Evolutionary conservation across 2,797 vertebrate species (phyloP).

Genomic region (Cheirogaleus major): DNA sequence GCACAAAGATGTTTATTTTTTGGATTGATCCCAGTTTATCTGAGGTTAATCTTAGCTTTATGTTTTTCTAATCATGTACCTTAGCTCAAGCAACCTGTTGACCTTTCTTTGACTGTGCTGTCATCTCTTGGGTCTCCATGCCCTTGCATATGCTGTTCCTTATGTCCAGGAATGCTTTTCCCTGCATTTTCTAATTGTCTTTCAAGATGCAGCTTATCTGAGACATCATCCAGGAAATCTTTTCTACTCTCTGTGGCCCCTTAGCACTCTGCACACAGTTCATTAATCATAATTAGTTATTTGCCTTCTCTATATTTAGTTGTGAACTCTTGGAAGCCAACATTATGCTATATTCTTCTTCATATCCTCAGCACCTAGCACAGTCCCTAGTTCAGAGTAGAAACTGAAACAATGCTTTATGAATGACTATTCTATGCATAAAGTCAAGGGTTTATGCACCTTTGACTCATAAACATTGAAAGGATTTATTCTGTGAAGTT

Average conservation of each 20-base stretch:
- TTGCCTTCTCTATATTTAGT: background rate
- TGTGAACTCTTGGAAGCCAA: background rate
- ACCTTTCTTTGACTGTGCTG: background rate
- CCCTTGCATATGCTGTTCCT: background rate
- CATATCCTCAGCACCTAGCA: background rate
- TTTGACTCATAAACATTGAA: background rate
- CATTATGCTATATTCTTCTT: background rate
- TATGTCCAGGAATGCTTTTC: background rate
- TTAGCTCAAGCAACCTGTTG: background rate
- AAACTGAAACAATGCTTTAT: background rate
- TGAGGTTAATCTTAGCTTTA: background rate
- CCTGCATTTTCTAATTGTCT: background rate
- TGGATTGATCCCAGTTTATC: background rate
- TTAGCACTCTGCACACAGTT: background rate
- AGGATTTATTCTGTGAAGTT: background rate
- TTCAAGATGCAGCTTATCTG: background rate
- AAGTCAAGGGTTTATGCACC: background rate
- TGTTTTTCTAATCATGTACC: background rate
- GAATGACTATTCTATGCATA: background rate
- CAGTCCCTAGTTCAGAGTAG: background rate
- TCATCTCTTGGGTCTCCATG: background rate
- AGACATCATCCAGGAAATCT: background rate
- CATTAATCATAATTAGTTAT: background rate
- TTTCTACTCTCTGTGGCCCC: background rate
- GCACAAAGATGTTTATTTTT: background rate